Evolutionary conservation across 2,888 invertebrate genomes (phyloP), one percentile per base, ranked within the genome.

Genomic region (Dryadula phaetusa): DNA sequence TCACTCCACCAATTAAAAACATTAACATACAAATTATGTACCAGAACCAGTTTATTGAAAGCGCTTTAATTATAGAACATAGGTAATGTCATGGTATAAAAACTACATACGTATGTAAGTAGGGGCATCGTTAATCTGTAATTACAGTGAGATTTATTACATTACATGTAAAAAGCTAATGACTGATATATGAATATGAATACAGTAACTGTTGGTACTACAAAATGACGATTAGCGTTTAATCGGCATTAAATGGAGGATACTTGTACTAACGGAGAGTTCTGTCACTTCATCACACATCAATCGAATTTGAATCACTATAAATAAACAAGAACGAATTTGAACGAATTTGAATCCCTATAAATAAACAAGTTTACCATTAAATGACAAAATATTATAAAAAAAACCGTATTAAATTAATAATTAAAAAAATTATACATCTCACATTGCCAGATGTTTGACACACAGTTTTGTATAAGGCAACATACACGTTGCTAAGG

Each of bases 141-240:
- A 60, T 60, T 60, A 44, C 7, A 28, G 18, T 16, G 14, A 60
- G 60, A 60, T 60, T 60, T 60, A 60, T 60, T 60, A 44, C 28
- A 44, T 44, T 60, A 25, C 10, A 5, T 6, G 25, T 44, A 60
- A 60, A 60, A 60, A 60, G 16, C 16, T 60, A 60, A 60, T 60
- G 44, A 60, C 44, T 60, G 60, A 28, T 3, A 25, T n/a, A 25
- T 18, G 25, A 60, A 60, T 60, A 22, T 25, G 18, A 40, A 40
- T 40, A 22, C 56, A 40, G 20, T 20, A 40, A 16, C 22, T 22
- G 16, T 40, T 40, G 22, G n/a, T 40, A 37, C 56, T 16, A 28
- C 10, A 28, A 28, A 10, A 52, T 5, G 16, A 5, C n/a, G 4
- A 49, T 49, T 49, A 49, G n/a, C 25, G n/a, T 49, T 2, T 49